phyloP scores from a whole-genome alignment of 2,888 invertebrate genomes.

The Netelia melanura region DNA sequence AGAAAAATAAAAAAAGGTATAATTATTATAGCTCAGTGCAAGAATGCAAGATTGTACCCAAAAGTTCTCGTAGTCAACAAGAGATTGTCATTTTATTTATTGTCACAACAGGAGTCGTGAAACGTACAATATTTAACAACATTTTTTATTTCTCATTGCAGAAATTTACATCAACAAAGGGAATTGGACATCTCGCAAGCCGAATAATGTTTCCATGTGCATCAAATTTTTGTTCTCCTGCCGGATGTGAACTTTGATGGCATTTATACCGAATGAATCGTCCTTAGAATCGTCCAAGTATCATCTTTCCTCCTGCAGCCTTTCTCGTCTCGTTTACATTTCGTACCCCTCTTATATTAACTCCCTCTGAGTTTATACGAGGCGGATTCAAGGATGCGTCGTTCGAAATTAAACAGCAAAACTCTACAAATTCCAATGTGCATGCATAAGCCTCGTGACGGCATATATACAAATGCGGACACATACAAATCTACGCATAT shows the following conservation, averaged over 20 bases:
- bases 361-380: not conserved
- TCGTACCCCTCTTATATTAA: conserved; percentile 4
- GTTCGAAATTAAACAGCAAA: conserved; percentile 15
- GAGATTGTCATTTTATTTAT: too few relatives aligned
- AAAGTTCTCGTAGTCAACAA: too few relatives aligned
- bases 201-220: too few relatives aligned
- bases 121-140: too few relatives aligned
- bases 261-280: not conserved
- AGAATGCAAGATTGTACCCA: too few relatives aligned
- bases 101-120: too few relatives aligned
- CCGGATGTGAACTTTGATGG: not conserved
- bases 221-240: too few relatives aligned
- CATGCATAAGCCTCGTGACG: conserved; percentile 4
- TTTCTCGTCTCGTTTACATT: conserved; percentile 7
- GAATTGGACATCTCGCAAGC: too few relatives aligned
- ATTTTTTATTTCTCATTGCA: too few relatives aligned
- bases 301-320: not conserved
- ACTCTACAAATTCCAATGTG: conserved; percentile 31
- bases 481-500: not conserved
- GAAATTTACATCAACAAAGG: too few relatives aligned
- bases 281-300: not conserved
- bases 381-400: conserved; percentile 27
- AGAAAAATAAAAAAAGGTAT: not conserved
- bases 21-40: not conserved
- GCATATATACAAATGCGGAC: not conserved